Percentiles rank a stretch among this genome's conserved stretches.
Evolutionary conservation across 2,797 vertebrate genomes (phyloP).

Genomic region (Urocyon cinereoargenteus): DNA sequence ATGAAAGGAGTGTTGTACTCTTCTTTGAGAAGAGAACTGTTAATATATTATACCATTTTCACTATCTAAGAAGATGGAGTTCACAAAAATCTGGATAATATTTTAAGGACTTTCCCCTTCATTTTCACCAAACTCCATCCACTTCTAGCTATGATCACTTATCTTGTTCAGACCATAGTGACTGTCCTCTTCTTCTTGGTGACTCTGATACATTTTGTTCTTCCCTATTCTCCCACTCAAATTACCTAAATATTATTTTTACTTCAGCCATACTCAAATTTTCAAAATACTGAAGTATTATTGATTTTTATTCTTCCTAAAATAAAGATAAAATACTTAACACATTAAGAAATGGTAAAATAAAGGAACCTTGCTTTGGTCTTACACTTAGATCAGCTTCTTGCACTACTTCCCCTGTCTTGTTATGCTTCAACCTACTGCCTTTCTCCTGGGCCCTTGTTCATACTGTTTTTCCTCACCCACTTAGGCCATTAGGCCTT

Average conservation of each 20-base stretch:
- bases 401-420: rapidly evolving
- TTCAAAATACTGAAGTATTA: neutral
- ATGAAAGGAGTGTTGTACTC: neutral
- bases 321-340: neutral
- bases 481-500: no score
- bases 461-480: rapidly evolving
- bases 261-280: neutral
- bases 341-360: neutral
- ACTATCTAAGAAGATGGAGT: neutral
- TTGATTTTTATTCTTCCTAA: neutral
- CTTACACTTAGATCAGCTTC: neutral
- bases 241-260: neutral
- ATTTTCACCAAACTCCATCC: neutral
- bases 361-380: neutral
- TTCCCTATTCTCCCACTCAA: neutral
- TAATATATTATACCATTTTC: neutral
- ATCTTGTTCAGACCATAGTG: neutral
- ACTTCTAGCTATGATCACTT: neutral
- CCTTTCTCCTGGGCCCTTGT: rapidly evolving
- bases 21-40: neutral
- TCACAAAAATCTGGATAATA: neutral
- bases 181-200: neutral
- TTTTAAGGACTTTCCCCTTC: neutral
- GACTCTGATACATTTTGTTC: neutral
- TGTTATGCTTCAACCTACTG: rapidly evolving